A percentile compares a stretch with the other conserved stretches of the same genome.
Evolutionary conservation across 2,888 invertebrate species (phyloP).

Genomic region (Nycteola revayana): DNA sequence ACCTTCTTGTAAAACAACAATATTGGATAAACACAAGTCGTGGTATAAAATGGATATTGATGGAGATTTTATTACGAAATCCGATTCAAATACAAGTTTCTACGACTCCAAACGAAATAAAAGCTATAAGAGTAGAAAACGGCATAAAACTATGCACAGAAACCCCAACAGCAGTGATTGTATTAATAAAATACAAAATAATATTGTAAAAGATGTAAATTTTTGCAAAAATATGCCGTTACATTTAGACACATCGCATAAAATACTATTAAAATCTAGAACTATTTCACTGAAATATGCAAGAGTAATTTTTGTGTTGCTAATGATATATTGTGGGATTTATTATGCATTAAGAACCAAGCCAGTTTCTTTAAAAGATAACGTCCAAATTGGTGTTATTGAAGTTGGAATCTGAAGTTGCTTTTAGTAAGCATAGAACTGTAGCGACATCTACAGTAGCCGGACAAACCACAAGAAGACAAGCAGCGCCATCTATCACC

Average conservation of each 20-base stretch:
- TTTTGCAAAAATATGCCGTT: constrained; percentile 11
- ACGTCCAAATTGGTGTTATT: too few species aligned
- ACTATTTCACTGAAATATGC: too few species aligned
- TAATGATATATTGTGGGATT: constrained; percentile 29
- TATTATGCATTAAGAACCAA: constrained; percentile 26
- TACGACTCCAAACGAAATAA: not conserved
- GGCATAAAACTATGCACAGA: not conserved
- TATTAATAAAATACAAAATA: too few species aligned
- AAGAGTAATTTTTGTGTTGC: constrained; percentile 23
- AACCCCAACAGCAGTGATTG: not conserved
- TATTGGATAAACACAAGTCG: constrained; percentile 44
- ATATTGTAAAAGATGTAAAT: too few species aligned
- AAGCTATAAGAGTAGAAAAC: not conserved
- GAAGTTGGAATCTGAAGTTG: too few species aligned
- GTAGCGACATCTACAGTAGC: too few species aligned
- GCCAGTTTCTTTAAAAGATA: too few species aligned
- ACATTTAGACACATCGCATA: constrained; percentile 11
- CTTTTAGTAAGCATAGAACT: too few species aligned
- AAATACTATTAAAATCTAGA: constrained; percentile 17
- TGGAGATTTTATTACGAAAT: constrained; percentile 38
- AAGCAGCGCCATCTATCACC: too few species aligned
- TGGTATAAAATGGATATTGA: constrained; percentile 50
- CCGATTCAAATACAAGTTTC: not conserved
- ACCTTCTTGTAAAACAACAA: not conserved
- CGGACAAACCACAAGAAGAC: too few species aligned